phyloP scores from a whole-genome alignment of 2,113 vertebrate species.

The Gorsachius goisagi region DNA sequence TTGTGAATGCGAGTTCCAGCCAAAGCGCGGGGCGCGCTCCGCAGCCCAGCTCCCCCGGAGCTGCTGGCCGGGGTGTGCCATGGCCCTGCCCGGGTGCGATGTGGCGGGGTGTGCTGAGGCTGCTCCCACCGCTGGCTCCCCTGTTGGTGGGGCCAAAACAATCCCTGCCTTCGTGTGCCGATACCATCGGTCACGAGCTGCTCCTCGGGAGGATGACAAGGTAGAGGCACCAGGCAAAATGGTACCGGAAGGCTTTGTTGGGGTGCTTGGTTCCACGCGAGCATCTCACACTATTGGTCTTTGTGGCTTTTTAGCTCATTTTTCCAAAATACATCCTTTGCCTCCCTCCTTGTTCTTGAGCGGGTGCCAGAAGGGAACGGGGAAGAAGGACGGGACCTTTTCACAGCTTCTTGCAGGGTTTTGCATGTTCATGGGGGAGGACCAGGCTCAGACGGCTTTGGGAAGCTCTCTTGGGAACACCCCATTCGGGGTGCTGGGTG shows the following conservation, averaged over 20 bases:
- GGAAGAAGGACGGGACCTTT: not conserved
- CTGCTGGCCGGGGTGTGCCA: not conserved
- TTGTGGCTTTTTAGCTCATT: not conserved
- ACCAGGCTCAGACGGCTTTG: accelerated
- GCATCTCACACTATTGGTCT: not conserved
- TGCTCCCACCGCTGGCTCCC: not conserved
- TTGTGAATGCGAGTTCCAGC: accelerated
- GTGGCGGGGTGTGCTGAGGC: not conserved
- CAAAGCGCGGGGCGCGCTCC: accelerated
- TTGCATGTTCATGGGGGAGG: not conserved
- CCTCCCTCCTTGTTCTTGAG: not conserved
- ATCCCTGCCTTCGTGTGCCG: not conserved
- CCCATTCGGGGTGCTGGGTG: not conserved
- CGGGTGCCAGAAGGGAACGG: not conserved
- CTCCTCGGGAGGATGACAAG: not conserved
- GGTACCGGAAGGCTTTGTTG: not conserved
- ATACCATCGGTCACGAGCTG: not conserved
- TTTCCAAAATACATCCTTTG: not conserved
- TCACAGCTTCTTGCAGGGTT: not conserved
- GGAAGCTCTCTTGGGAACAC: not conserved
- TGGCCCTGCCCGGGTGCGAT: not conserved
- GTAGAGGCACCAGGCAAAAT: not conserved
- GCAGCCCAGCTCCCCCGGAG: too few relatives aligned
- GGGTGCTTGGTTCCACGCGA: not conserved
- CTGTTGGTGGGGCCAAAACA: not conserved